Percentiles rank a stretch among this genome's conserved stretches.
Evolutionary conservation across 2,888 invertebrate genomes (phyloP).

Genomic region (Clostera curtula): DNA sequence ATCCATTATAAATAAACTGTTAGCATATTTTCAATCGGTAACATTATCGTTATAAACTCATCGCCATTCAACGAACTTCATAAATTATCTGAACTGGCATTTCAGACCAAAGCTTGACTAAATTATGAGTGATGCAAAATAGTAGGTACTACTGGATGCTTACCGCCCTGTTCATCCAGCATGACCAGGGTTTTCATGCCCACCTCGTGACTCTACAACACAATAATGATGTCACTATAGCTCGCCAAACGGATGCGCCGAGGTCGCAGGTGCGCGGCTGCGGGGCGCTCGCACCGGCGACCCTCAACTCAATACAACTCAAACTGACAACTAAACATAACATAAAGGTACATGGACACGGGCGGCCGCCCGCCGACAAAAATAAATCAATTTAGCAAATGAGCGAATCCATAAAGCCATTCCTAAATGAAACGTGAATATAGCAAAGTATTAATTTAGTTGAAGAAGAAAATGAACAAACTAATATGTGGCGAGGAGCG

Average conservation of each 20-base stretch:
- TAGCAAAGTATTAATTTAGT: constrained; percentile 59
- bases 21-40: constrained; percentile 57
- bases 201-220: constrained; percentile 99
- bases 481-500: constrained; percentile 60
- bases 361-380: constrained; percentile 34
- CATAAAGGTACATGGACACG: constrained; percentile 53
- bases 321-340: constrained; percentile 62
- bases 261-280: constrained; percentile 45
- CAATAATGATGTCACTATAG: constrained; percentile 76
- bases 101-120: constrained; percentile 70
- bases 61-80: constrained; percentile 58
- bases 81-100: constrained; percentile 65
- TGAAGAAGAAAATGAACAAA: constrained; percentile 62
- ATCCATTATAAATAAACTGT: constrained; percentile 63
- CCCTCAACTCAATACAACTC: constrained; percentile 57
- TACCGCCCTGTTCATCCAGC: constrained; percentile 99
- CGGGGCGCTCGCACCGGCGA: constrained; percentile 43
- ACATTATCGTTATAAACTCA: constrained; percentile 42
- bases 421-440: constrained; percentile 68
- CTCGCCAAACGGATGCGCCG: constrained; percentile 67
- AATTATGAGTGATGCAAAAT: constrained; percentile 68
- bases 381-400: constrained; percentile 64
- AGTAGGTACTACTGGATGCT: constrained; percentile 80
- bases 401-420: constrained; percentile 69
- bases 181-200: constrained; percentile 99